Conservation (phyloP, 2,888 invertebrate species). For the Bhutanitis thaidina region DNA sequence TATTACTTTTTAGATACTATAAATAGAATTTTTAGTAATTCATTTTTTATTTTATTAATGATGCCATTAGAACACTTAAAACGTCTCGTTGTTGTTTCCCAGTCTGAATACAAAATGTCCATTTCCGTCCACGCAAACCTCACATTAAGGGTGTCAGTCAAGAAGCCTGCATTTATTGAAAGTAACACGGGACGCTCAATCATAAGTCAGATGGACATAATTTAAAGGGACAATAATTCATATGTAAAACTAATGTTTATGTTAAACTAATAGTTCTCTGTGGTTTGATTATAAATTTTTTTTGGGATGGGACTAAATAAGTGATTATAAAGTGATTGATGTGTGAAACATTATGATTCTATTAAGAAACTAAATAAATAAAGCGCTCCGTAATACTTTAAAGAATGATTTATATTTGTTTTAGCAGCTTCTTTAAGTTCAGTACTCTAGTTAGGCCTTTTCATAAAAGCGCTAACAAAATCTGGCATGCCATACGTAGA, state of each 20-base stretch:
- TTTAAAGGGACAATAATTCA: background rate
- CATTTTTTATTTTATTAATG: constrained; percentile 58
- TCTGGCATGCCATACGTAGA: no score
- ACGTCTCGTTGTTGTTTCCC: constrained; percentile 56
- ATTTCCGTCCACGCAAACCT: constrained; percentile 72
- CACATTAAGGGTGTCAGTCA: constrained; percentile 69
- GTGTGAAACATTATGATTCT: no score
- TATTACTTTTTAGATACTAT: background rate
- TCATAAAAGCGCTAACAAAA: no score
- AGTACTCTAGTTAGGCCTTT: no score
- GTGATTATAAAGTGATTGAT: no score
- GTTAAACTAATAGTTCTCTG: no score
- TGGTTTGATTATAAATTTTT: no score
- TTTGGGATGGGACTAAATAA: no score
- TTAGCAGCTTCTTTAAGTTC: no score
- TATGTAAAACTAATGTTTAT: background rate
- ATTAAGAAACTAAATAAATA: no score
- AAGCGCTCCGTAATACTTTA: no score
- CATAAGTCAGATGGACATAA: constrained; percentile 20
- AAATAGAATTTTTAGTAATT: background rate
- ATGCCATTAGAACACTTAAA: constrained; percentile 55
- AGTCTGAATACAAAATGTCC: constrained; percentile 68
- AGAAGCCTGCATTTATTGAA: constrained; percentile 42
- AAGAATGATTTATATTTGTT: no score
- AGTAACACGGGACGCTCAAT: constrained; percentile 30